A percentile compares a stretch with the other conserved stretches of the same genome.
Evolutionary conservation across 2,797 vertebrate genomes (phyloP).

Genomic region (Alca torda): DNA sequence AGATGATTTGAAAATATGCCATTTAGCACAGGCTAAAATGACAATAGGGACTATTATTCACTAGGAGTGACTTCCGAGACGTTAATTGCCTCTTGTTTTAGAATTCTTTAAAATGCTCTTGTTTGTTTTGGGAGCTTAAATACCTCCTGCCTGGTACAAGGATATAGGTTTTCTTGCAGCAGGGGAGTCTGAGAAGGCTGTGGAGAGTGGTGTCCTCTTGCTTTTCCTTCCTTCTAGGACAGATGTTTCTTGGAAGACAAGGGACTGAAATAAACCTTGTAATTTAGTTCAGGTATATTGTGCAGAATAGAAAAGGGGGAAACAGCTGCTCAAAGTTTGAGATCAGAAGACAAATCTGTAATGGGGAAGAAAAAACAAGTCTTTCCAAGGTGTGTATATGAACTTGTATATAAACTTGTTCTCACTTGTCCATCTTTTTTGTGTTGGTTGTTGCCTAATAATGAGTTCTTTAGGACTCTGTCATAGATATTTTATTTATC

Average conservation of each 20-base stretch:
- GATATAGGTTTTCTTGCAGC: not conserved
- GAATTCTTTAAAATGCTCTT: not conserved
- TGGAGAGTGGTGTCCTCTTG: not conserved
- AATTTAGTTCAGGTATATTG: not conserved
- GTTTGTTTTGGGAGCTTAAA: not conserved
- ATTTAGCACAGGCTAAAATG: constrained; percentile 22
- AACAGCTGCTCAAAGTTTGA: not conserved
- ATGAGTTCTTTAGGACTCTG: not conserved
- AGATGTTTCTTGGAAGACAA: not conserved
- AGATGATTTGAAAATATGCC: constrained; percentile 1
- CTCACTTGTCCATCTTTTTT: not conserved
- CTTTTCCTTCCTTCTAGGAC: not conserved
- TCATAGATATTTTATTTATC: not conserved
- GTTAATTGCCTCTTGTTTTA: not conserved
- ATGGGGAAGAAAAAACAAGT: not conserved
- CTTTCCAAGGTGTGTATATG: not conserved
- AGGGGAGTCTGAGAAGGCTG: not conserved
- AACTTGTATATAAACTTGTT: not conserved
- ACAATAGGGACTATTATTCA: not conserved
- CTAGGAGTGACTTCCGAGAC: not conserved
- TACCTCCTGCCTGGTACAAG: not conserved
- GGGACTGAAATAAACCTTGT: not conserved
- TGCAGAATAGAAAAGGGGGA: not conserved
- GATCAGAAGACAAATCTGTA: not conserved
- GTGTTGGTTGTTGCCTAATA: not conserved